Conservation (phyloP, 2,797 vertebrate species). For the Microctenopoma stevenorrisi region DNA sequence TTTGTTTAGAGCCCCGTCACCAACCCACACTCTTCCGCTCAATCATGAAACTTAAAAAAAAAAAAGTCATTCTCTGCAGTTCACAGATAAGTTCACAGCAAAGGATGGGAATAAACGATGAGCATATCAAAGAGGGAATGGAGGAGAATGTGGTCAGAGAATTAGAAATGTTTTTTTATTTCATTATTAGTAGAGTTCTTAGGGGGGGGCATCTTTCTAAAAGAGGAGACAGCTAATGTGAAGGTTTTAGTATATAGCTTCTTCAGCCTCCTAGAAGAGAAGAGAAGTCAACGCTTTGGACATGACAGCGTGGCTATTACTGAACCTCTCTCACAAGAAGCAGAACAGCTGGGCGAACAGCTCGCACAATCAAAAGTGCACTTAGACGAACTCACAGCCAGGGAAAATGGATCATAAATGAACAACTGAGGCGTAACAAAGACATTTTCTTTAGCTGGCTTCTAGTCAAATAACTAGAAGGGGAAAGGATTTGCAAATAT, state of each 20-base stretch:
- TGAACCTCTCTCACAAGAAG: constrained; percentile 32
- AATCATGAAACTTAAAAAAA: constrained; percentile 10
- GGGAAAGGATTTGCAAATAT: constrained; percentile 6
- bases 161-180: constrained; percentile 11
- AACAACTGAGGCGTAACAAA: constrained; percentile 22
- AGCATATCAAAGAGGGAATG: constrained; percentile 26
- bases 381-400: constrained; percentile 45
- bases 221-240: constrained; percentile 30
- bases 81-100: constrained; percentile 44
- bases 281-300: constrained; percentile 32
- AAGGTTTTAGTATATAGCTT: constrained; percentile 25
- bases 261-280: constrained; percentile 17
- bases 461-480: constrained; percentile 10
- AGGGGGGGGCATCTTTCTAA: not conserved
- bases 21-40: constrained; percentile 15
- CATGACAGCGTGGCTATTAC: constrained; percentile 36
- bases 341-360: constrained; percentile 17
- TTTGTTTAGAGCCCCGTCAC: constrained; percentile 49
- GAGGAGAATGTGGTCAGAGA: constrained; percentile 12
- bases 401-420: constrained; percentile 33
- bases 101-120: constrained; percentile 17
- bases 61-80: constrained; percentile 15
- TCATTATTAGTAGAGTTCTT: no score
- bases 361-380: constrained; percentile 51
- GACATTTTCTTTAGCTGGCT: constrained; percentile 29